Percentiles rank a stretch among this genome's conserved stretches.
Conservation (phyloP, 2,113 vertebrate genomes). For the Ceuthmochares aereus region DNA sequence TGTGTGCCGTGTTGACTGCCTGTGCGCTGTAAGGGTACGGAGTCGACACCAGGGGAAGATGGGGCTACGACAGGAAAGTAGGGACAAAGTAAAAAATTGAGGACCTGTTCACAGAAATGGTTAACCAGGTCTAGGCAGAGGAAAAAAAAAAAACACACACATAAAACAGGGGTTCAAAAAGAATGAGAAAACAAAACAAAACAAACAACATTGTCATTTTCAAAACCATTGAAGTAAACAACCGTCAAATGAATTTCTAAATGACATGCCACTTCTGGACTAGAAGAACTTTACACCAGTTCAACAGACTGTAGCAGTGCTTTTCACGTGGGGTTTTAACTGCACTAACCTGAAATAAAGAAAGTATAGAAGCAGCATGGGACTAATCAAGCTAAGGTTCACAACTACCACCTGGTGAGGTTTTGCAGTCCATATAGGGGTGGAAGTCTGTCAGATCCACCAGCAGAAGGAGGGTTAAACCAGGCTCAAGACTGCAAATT, state of each 20-base stretch:
- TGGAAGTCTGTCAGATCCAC: background rate
- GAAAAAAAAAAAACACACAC: conserved; percentile 72
- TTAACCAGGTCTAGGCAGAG: conserved; percentile 90
- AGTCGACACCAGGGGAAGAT: conserved; percentile 99
- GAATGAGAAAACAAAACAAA: conserved; percentile 68
- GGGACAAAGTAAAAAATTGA: conserved; percentile 99
- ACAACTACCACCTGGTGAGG: background rate
- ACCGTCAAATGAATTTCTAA: background rate
- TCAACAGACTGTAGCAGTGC: background rate
- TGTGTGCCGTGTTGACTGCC: conserved; percentile 89
- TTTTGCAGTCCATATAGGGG: background rate
- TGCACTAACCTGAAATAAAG: background rate
- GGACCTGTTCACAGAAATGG: conserved; percentile 92
- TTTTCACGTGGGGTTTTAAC: background rate
- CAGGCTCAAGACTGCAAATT: background rate
- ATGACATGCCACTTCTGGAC: background rate
- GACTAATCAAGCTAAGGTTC: background rate
- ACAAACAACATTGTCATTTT: conserved; percentile 68
- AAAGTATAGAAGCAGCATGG: background rate
- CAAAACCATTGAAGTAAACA: conserved; percentile 15
- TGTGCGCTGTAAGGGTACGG: conserved; percentile 98
- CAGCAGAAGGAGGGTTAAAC: background rate
- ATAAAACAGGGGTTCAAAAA: conserved; percentile 76
- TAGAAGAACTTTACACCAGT: background rate
- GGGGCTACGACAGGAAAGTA: conserved; percentile 98